A percentile compares a stretch with the other conserved stretches of the same genome.
Evolutionary conservation across 2,797 vertebrate species (phyloP).

Genomic region (Eidolon dupreanum): DNA sequence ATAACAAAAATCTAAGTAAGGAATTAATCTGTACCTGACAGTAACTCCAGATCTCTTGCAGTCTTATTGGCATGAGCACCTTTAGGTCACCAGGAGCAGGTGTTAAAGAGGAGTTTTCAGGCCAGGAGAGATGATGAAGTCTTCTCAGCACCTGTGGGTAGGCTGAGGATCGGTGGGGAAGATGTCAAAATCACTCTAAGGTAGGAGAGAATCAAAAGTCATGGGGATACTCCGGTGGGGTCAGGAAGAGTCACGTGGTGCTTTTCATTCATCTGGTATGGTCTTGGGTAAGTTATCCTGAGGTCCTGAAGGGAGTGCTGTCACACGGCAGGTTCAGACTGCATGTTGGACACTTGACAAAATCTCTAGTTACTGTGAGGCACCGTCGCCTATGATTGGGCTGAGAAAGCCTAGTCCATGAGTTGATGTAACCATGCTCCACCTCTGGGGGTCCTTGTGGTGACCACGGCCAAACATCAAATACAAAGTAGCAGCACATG

Average conservation of each 20-base stretch:
- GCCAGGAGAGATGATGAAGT: background rate
- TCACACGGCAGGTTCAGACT: background rate
- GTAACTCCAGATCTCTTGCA: background rate
- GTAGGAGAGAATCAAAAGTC: background rate
- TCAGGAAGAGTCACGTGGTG: background rate
- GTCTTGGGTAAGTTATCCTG: background rate
- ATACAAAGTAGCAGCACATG: background rate
- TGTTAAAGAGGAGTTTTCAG: background rate
- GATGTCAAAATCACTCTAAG: background rate
- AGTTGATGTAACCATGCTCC: background rate
- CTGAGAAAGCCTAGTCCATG: background rate
- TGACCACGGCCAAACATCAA: background rate
- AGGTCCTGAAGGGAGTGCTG: background rate
- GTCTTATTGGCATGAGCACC: background rate
- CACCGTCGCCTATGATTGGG: background rate
- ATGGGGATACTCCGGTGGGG: no score
- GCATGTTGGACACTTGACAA: background rate
- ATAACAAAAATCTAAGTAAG: background rate
- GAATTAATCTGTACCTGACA: background rate
- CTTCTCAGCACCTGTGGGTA: background rate
- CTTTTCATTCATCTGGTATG: background rate
- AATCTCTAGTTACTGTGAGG: background rate
- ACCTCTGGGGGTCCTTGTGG: background rate
- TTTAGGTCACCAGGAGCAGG: background rate
- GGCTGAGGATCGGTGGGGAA: background rate